Percentiles rank a stretch among this genome's conserved stretches.
Conservation (phyloP, 2,113 vertebrate genomes). For the Corythoichthys intestinalis region DNA sequence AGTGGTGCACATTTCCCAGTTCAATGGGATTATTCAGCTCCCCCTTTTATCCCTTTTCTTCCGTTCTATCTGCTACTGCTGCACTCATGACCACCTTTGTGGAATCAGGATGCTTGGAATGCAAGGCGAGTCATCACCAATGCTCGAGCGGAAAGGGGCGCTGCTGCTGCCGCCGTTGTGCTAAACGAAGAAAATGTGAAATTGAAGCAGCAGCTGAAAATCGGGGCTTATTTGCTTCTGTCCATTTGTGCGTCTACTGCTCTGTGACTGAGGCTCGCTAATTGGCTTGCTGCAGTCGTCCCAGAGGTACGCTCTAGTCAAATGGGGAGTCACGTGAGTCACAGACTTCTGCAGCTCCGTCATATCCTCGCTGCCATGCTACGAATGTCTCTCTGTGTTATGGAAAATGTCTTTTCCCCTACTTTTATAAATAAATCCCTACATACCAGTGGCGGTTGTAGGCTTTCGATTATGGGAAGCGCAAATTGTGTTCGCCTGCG, state of each 20-base stretch:
- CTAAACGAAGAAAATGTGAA: conserved; percentile 41
- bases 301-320: conserved; percentile 60
- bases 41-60: conserved; percentile 46
- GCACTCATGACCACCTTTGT: conserved; percentile 42
- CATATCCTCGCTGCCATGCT: conserved; percentile 36
- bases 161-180: conserved; percentile 24
- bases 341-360: conserved; percentile 38
- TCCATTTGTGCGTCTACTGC: conserved; percentile 45
- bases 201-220: conserved; percentile 32
- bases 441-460: too few species aligned
- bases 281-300: conserved; percentile 65
- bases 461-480: too few species aligned
- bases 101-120: conserved; percentile 33
- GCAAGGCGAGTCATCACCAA: conserved; percentile 29
- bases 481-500: too few species aligned
- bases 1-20: conserved; percentile 57
- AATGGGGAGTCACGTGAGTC: conserved; percentile 62
- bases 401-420: background rate
- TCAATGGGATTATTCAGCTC: conserved; percentile 62
- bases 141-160: conserved; percentile 32
- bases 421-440: too few species aligned
- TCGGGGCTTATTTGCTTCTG: conserved; percentile 43
- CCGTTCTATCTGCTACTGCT: conserved; percentile 22
- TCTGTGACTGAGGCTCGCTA: conserved; percentile 54
- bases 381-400: conserved; percentile 1